phyloP scores from a whole-genome alignment of 2,113 vertebrate species.

The Felis chaus region DNA sequence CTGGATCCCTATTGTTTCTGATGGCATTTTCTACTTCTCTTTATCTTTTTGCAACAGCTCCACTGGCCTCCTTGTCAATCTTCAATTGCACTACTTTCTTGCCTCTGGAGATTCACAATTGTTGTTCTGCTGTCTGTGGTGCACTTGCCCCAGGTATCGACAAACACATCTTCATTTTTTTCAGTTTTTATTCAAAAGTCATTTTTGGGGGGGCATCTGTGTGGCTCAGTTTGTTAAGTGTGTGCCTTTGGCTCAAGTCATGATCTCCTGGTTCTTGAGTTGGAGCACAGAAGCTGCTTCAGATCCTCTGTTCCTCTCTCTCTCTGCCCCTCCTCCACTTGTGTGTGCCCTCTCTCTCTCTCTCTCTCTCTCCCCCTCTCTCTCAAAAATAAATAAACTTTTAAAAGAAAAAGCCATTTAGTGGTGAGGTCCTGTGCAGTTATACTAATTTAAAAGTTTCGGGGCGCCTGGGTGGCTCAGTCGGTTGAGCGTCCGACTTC shows the following conservation, averaged over 20 bases:
- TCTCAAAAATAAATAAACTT: too few relatives aligned
- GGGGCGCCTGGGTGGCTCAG: too few relatives aligned
- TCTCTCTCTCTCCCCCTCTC: too few relatives aligned
- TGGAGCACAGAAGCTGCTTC: too few relatives aligned
- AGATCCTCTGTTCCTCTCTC: too few relatives aligned
- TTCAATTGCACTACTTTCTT: neutral
- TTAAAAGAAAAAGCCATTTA: too few relatives aligned
- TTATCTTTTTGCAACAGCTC: neutral
- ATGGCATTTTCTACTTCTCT: neutral
- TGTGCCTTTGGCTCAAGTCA: too few relatives aligned
- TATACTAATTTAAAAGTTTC: neutral
- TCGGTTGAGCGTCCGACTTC: too few relatives aligned
- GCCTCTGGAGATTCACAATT: neutral
- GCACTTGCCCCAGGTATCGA: neutral
- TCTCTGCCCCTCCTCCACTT: too few relatives aligned
- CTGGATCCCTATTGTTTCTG: neutral
- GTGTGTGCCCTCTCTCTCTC: too few relatives aligned
- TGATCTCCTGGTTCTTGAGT: too few relatives aligned
- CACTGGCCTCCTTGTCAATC: neutral
- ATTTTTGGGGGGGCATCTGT: neutral
- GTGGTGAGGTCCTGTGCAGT: neutral
- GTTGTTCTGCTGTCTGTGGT: neutral
- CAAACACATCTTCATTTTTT: neutral
- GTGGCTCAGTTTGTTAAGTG: too few relatives aligned
- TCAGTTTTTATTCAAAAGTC: neutral